Base-by-base conservation (phyloP, 2,888 invertebrate genomes). In the Hylaea fasciaria region DNA sequence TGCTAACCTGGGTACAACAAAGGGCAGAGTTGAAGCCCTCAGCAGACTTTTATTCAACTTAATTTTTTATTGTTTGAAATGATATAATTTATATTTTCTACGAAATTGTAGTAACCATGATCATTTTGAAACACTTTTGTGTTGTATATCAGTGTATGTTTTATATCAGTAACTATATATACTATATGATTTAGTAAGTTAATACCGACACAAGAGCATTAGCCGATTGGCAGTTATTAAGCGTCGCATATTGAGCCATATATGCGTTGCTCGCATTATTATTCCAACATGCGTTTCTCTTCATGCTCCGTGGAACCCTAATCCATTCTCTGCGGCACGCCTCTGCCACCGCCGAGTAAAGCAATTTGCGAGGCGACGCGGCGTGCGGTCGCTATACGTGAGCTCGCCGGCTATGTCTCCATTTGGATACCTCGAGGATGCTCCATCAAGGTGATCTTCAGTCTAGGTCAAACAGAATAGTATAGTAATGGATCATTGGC, bases 311-410 rank as follows among this genome's bases (percentile, higher is more conserved):
- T 12, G 37, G 37, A 37, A 37, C 37, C 37, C 37, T 37, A 37
- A 70, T 70, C 68, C 64, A 65, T 28, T 28, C 41, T 35, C 35
- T 32, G 51, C 37, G 72, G 73, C 71, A 77, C 77, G 77, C 76
- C 76, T 75, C 72, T 72, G 76, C 73, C 75, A 72, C 68, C 71
- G 78, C 74, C 76, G 81, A 74, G 80, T 89, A 89, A 89, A 88
- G 86, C 83, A 90, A 90, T 89, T 90, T 90, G 81, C 80, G 79
- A 64, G 72, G 77, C 68, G 73, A 75, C 82, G 81, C 81, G 80
- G 85, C 83, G 82, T 80, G 79, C 73, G 72, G 80, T 68, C 75
- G 72, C 64, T 53, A 69, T 75, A 78, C 77, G 74, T 75, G 76
- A 73, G 71, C 67, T 57, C 56, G 37, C 65, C n/a, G 55, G 47